A percentile compares a stretch with the other conserved stretches of the same genome.
These are phyloP conservation scores for Acrossocheilus fasciatus DNA, from an alignment of 2,797 vertebrate genomes.

Conservation along the genomic window DNA sequence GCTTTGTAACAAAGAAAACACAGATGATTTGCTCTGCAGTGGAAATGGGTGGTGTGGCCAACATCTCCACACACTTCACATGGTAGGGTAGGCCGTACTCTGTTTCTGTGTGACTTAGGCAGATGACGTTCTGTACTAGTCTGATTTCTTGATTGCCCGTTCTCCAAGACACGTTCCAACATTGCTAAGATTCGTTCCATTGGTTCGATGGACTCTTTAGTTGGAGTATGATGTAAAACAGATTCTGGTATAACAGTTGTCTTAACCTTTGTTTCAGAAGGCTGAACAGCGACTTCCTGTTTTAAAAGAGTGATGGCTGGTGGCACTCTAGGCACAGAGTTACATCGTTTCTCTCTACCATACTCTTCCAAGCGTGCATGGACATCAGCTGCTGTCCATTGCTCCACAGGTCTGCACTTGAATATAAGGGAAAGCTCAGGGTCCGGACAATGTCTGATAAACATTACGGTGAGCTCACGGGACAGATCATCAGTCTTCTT, in stretches of 20 bases:
- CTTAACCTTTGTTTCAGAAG: not conserved
- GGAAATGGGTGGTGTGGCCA: conserved; percentile 11
- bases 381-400: no score
- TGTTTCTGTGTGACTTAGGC: not conserved
- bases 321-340: no score
- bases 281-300: not conserved
- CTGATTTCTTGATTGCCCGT: not conserved
- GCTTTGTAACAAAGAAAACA: not conserved
- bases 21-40: not conserved
- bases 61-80: conserved; percentile 10
- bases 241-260: not conserved
- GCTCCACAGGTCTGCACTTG: conserved; percentile 7
- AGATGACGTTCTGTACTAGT: not conserved
- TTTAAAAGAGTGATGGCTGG: no score
- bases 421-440: conserved; percentile 30
- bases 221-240: not conserved
- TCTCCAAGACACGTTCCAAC: conserved; percentile 4
- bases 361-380: no score
- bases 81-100: not conserved
- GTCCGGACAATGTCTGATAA: conserved; percentile 37
- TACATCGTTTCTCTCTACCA: no score
- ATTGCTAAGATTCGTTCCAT: not conserved
- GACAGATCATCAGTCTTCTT: conserved; percentile 21
- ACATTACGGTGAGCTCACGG: conserved; percentile 23
- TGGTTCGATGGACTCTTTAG: not conserved